Base-by-base conservation (phyloP, 2,113 vertebrate species). In the Zosterops borbonicus region DNA sequence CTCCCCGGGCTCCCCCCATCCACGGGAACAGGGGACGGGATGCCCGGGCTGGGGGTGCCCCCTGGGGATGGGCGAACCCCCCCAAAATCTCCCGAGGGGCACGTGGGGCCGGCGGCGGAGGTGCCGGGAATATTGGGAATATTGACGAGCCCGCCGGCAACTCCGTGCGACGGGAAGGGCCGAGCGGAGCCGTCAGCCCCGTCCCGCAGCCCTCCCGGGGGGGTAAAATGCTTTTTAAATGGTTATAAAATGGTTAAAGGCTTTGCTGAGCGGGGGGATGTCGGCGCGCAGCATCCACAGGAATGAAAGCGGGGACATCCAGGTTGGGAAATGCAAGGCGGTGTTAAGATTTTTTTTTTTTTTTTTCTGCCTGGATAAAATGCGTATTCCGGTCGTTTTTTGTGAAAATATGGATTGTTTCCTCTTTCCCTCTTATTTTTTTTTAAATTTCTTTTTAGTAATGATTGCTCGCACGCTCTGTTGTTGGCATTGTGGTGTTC, bases 401-500 rank as follows among this genome's bases (percentile, higher is more conserved):
- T 7, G 13, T 23, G 67, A 37, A 76, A 83, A 50, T 35, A 31
- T 6, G 83, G 67, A 17, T 42, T 19, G 1, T 39, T 41, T 16
- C 22, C 14, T 9, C 33, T 6, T 5, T 9, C 15, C 9, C 9
- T 5, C 10, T 9, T 5, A 37, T 39, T 9, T 23, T 37, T 44
- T 12, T 23, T 2, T 44, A 6, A 47, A 47, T 46, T 46, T 49
- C 5, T 14, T 29, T 24, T 33, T 41, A 31, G n/a, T 67, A 47
- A 75, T 55, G 62, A 88, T 92, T 27, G 91, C 95, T 96, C 23
- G 76, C 90, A 24, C 35, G 86, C 88, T 92, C 73, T 27, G 89
- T 67, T 95, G 58, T 63, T 37, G 95, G 95, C 92, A 9, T 86
- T 11, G 94, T 75, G 94, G 94, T 77, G 96, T 85, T 83, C 83